Evolutionary conservation across 53 echinoderm and acorn worm species (phyloP), one percentile per base, ranked within the genome.

Genomic region (Patiria pectinifera): DNA sequence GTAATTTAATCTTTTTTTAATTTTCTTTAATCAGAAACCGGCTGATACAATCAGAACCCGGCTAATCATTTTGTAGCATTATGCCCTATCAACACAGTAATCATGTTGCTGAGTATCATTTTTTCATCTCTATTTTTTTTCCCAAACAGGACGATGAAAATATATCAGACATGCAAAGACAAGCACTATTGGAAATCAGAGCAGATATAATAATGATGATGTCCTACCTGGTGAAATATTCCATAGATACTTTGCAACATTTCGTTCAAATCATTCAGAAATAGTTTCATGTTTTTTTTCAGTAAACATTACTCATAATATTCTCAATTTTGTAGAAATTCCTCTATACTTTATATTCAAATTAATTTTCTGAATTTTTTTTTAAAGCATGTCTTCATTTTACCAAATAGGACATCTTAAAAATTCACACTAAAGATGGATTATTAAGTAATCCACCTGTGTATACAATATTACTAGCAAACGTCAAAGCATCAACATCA

Each of bases 161-260:
- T 74, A 24, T 3, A 5, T 23, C 1, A 1, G 0, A 10, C 0
- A 74, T 74, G 16, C 6, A 69, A 69, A 69, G 35, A 16, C 12
- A 16, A 18, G n/a, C 74, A 74, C 74, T 74, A 74, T 6, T 0
- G 10, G 11, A 74, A 74, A 23, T 74, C n/a, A 74, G 24, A 74
- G 24, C 24, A 23, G 25, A 74, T 74, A 74, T 74, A 13, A 60
- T 60, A 60, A 70, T 24, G 21, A 2, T 74, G 9, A 74, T n/a
- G 74, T 21, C 74, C 74, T 74, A 74, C 74, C 74, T 24, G 74
- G 74, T 74, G 74, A 74, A 74, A 74, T 21, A 74, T n/a, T n/a
- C 24, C 3, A 23, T 23, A 74, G 74, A 74, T 74, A 5, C 10
- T 74, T 74, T 24, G 14, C 3, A 1, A 66, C 66, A 16, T 66